These are phyloP conservation scores for Helicoverpa zea DNA, from an alignment of 1,140 invertebrate genomes.

Conservation along the genomic window DNA sequence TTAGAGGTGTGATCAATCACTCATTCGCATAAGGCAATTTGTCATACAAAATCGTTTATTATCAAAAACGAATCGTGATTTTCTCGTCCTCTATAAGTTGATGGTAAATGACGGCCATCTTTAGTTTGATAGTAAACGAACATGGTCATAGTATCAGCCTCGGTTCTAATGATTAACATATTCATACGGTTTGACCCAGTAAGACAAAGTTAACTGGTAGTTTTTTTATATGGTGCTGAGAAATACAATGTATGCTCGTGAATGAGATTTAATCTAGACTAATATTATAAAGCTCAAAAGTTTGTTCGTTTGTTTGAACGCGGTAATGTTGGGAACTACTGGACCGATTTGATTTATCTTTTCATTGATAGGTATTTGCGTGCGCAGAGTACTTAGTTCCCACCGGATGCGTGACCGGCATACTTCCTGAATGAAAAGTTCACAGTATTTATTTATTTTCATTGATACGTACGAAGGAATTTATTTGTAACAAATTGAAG, in stretches of 20 bases:
- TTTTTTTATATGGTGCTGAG: neutral
- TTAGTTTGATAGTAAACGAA: neutral
- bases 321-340: too few species aligned
- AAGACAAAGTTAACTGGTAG: slow-evolving; percentile 26
- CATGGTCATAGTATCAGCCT: slow-evolving; percentile 14
- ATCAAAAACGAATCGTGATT: slow-evolving; percentile 7
- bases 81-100: neutral
- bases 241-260: neutral
- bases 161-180: slow-evolving; percentile 32
- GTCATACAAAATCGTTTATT: neutral
- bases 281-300: neutral
- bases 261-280: neutral
- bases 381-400: too few species aligned
- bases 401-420: too few species aligned
- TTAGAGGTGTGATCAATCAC: neutral
- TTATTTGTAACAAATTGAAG: too few species aligned
- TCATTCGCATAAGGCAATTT: neutral
- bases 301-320: neutral
- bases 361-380: too few species aligned
- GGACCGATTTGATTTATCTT: too few species aligned
- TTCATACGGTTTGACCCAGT: slow-evolving; percentile 36
- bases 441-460: too few species aligned
- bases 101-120: neutral
- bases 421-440: too few species aligned
- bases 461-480: too few species aligned